phyloP scores from a whole-genome alignment of 1,140 invertebrate genomes.

The Thalassaphorura encarpata region DNA sequence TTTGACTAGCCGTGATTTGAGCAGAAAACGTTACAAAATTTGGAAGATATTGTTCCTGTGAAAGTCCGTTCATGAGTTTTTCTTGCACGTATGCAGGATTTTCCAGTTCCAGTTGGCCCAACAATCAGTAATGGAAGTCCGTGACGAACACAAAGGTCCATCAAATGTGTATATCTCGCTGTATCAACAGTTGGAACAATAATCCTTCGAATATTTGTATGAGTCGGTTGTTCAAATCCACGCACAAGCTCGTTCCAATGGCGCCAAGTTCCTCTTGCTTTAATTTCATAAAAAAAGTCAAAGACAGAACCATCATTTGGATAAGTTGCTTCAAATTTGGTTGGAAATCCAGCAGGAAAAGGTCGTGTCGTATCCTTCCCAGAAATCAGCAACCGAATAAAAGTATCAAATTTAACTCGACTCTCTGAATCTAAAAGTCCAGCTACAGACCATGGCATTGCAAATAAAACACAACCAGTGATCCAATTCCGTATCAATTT shows the following conservation, averaged over 20 bases:
- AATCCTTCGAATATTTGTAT: constrained; percentile 58
- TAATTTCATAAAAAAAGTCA: constrained; percentile 76
- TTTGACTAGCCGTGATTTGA: constrained; percentile 72
- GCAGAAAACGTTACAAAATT: constrained; percentile 81
- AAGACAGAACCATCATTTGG: constrained; percentile 69
- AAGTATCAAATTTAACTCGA: constrained; percentile 62
- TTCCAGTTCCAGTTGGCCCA: constrained; percentile 86
- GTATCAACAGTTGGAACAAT: constrained; percentile 78
- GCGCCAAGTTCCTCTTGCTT: constrained; percentile 75
- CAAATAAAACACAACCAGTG: constrained; percentile 72
- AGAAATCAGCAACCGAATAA: constrained; percentile 63
- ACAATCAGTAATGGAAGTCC: constrained; percentile 63
- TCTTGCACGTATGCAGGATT: constrained; percentile 83
- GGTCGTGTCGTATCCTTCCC: constrained; percentile 61
- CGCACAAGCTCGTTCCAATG: constrained; percentile 40
- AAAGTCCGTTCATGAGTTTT: constrained; percentile 65
- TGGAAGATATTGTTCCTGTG: constrained; percentile 61
- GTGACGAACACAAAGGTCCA: constrained; percentile 55
- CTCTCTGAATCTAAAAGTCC: constrained; percentile 61
- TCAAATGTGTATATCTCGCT: constrained; percentile 52
- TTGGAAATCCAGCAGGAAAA: constrained; percentile 75
- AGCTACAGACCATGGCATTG: constrained; percentile 74
- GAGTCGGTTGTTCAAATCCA: constrained; percentile 43
- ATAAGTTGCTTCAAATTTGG: constrained; percentile 78
- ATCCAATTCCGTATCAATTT: constrained; percentile 57